phyloP scores from a whole-genome alignment of 2,113 vertebrate species.

The Myotis lucifugus region DNA sequence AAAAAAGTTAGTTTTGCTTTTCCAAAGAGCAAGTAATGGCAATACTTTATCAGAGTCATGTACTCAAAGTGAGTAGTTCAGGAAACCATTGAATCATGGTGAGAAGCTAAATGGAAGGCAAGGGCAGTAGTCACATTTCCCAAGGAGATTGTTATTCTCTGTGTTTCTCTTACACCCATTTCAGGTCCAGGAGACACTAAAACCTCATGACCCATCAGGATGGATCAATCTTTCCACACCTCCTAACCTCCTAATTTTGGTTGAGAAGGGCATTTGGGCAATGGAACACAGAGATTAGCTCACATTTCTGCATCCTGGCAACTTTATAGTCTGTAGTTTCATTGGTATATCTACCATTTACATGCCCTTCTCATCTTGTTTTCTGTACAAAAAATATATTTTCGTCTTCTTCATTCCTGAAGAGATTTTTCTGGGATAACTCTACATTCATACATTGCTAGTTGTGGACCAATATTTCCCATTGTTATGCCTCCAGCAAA shows the following conservation, averaged over 20 bases:
- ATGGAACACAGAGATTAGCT: background rate
- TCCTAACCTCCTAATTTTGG: background rate
- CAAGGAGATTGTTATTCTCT: background rate
- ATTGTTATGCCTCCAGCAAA: slow-evolving; percentile 98
- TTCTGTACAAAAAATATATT: slow-evolving; percentile 77
- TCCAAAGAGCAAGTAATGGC: background rate
- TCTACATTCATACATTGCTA: slow-evolving; percentile 96
- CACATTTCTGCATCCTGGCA: slow-evolving; percentile 78
- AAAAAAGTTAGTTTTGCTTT: background rate
- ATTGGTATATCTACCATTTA: slow-evolving; percentile 45
- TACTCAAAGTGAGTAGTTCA: background rate
- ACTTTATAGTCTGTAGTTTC: slow-evolving; percentile 82
- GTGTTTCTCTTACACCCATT: background rate
- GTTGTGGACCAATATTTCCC: slow-evolving; percentile 96
- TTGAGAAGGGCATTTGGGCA: background rate
- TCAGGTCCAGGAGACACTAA: background rate
- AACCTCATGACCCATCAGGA: background rate
- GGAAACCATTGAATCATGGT: background rate
- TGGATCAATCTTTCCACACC: background rate
- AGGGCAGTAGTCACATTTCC: background rate
- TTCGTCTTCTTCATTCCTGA: slow-evolving; percentile 89
- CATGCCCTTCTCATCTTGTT: slow-evolving; percentile 70
- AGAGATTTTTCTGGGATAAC: slow-evolving; percentile 93
- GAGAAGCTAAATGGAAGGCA: background rate
- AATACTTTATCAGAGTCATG: background rate